Evolutionary conservation across 2,113 vertebrate genomes (phyloP).

Genomic region (Microtus montanus): DNA sequence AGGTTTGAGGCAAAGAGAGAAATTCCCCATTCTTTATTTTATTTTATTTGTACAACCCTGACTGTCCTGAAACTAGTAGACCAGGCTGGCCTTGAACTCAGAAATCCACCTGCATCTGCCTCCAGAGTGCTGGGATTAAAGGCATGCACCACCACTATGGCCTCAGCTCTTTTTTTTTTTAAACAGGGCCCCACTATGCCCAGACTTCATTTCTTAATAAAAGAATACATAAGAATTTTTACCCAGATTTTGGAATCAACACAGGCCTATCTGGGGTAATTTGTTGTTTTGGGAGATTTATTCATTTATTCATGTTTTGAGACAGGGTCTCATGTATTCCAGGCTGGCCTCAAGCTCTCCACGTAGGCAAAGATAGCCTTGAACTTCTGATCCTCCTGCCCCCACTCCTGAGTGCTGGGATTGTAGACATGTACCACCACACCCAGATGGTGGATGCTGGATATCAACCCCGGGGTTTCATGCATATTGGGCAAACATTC

Average conservation of each 20-base stretch:
- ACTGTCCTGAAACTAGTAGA: background rate
- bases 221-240: background rate
- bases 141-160: background rate
- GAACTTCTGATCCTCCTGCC: background rate
- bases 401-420: background rate
- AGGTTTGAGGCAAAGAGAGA: background rate
- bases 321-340: background rate
- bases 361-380: background rate
- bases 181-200: background rate
- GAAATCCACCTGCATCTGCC: background rate
- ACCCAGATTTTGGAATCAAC: background rate
- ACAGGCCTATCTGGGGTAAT: background rate
- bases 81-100: background rate
- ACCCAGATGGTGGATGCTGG: background rate
- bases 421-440: background rate
- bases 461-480: background rate
- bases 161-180: background rate
- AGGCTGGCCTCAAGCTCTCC: background rate
- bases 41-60: background rate
- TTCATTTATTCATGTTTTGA: background rate
- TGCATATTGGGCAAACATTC: background rate
- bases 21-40: too few relatives aligned
- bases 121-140: background rate
- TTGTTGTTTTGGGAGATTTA: background rate
- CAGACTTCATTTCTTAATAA: background rate